phyloP scores from a whole-genome alignment of 2,888 invertebrate species.

The Drosophila pseudotalamancana region DNA sequence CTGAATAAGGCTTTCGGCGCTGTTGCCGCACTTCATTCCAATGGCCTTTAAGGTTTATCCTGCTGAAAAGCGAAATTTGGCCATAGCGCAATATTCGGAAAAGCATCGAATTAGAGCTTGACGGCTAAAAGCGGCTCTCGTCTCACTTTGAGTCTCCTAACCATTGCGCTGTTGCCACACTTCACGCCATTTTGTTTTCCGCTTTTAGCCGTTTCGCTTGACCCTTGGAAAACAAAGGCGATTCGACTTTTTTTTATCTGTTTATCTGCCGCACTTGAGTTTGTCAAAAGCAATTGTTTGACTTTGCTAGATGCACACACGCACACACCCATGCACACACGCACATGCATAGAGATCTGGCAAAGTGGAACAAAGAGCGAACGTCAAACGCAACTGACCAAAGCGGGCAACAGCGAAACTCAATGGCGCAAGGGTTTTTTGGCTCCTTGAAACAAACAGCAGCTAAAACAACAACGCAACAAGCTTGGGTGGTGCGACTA shows the following conservation, averaged over 20 bases:
- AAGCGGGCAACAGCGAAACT: constrained; percentile 24
- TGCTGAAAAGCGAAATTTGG: constrained; percentile 21
- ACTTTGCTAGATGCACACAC: constrained; percentile 47
- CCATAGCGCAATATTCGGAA: constrained; percentile 24
- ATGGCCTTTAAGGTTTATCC: too few species aligned
- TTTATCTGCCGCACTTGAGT: constrained; percentile 71
- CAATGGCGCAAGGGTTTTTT: constrained; percentile 17
- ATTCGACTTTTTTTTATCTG: constrained; percentile 51
- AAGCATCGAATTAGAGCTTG: too few species aligned
- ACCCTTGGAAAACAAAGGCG: constrained; percentile 25
- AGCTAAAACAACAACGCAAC: background rate
- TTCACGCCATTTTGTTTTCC: constrained; percentile 30
- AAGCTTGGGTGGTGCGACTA: too few species aligned
- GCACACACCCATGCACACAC: constrained; percentile 24
- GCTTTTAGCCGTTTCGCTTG: background rate
- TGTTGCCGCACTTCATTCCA: background rate
- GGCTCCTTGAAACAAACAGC: constrained; percentile 6
- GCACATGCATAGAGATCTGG: constrained; percentile 1
- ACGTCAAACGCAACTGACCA: constrained; percentile 40
- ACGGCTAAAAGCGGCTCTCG: background rate
- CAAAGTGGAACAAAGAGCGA: constrained; percentile 42
- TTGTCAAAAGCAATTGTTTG: constrained; percentile 72
- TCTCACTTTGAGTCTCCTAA: background rate
- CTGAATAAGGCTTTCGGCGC: too few species aligned
- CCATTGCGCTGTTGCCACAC: constrained; percentile 34